Conservation (phyloP, 2,888 invertebrate genomes). For the Mamestra brassicae region DNA sequence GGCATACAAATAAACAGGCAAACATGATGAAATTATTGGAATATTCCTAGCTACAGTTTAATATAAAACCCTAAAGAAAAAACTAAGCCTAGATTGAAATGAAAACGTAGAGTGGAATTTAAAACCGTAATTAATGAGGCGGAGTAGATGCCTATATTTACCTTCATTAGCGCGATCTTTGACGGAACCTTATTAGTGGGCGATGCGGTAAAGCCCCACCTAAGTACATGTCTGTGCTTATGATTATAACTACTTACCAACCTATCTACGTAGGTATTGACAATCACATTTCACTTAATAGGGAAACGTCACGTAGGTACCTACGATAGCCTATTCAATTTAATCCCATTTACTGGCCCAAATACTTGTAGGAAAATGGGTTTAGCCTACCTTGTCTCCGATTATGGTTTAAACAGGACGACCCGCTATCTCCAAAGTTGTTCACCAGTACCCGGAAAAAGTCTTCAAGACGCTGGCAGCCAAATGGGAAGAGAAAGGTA, state of each 20-base stretch:
- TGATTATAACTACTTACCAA: not conserved
- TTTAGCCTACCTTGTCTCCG: too few relatives aligned
- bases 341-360: not conserved
- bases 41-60: not conserved
- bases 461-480: too few relatives aligned
- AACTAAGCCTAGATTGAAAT: not conserved
- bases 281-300: not conserved
- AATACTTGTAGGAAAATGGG: too few relatives aligned
- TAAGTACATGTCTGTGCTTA: not conserved
- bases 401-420: not conserved
- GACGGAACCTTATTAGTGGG: slow-evolving; percentile 36
- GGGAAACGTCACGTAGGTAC: not conserved
- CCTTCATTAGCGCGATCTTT: slow-evolving; percentile 51
- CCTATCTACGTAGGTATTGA: not conserved
- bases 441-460: too few relatives aligned
- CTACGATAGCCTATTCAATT: not conserved
- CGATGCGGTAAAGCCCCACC: slow-evolving; percentile 2
- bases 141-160: slow-evolving; percentile 11
- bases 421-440: too few relatives aligned
- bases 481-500: too few relatives aligned
- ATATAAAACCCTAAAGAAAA: not conserved
- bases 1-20: not conserved
- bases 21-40: not conserved
- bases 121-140: slow-evolving; percentile 39
- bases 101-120: slow-evolving; percentile 1